These are phyloP conservation scores for Caenorhabditis japonica DNA, from an alignment of 2,888 invertebrate species.

Conservation along the genomic window DNA sequence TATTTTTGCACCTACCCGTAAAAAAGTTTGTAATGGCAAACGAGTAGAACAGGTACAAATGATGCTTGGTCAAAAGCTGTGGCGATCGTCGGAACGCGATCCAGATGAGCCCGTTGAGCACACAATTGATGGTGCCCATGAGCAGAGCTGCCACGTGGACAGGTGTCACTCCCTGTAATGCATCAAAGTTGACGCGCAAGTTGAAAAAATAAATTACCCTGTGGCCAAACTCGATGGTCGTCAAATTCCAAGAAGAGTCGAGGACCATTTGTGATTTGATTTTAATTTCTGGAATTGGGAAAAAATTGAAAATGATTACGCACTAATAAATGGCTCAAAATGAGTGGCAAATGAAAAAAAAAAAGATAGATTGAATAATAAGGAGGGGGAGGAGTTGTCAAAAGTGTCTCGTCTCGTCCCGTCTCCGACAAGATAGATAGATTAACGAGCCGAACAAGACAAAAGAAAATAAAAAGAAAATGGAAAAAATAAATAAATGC, in stretches of 20 bases:
- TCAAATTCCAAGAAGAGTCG: slow-evolving; percentile 58
- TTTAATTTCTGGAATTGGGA: slow-evolving; percentile 3
- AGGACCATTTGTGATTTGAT: too few relatives aligned
- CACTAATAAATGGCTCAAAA: background rate
- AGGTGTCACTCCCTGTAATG: slow-evolving; percentile 41
- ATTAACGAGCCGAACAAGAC: too few relatives aligned
- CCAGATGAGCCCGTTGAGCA: slow-evolving; percentile 63
- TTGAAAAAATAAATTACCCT: too few relatives aligned
- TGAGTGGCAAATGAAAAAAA: slow-evolving; percentile 7
- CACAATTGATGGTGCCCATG: slow-evolving; percentile 58
- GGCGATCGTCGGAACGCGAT: slow-evolving; percentile 54
- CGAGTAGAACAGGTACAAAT: slow-evolving; percentile 62
- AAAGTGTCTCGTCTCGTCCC: too few relatives aligned
- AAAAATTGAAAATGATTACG: background rate
- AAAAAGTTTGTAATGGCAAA: slow-evolving; percentile 64
- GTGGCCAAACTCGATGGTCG: slow-evolving; percentile 55
- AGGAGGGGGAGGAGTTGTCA: too few relatives aligned
- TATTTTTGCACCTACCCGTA: slow-evolving; percentile 45
- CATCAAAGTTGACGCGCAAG: too few relatives aligned
- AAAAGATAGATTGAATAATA: background rate
- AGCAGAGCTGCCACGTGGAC: slow-evolving; percentile 54
- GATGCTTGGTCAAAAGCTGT: slow-evolving; percentile 58
- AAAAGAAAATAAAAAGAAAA: too few relatives aligned
- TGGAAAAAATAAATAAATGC: slow-evolving; percentile 12
- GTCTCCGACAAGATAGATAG: too few relatives aligned